Evolutionary conservation across 2,888 invertebrate species (phyloP).

Genomic region (Drosophila rellima): DNA sequence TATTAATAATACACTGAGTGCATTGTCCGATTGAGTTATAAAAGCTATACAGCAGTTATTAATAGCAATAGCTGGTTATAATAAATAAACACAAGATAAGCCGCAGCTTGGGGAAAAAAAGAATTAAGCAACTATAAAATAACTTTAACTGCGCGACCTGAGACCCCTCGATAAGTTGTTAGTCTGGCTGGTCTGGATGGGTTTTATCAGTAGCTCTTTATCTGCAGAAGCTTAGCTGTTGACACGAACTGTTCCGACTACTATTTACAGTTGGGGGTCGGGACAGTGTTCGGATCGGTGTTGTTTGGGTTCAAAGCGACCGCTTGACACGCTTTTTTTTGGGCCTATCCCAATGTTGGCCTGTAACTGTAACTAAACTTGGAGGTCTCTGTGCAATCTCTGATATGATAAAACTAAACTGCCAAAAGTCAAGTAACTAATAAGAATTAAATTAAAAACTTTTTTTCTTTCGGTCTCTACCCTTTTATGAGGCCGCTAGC

Average conservation of each 20-base stretch:
- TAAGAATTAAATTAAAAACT: slow-evolving; percentile 73
- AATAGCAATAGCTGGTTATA: slow-evolving; percentile 18
- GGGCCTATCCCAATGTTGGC: slow-evolving; percentile 52
- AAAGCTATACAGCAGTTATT: slow-evolving; percentile 34
- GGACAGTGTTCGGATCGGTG: slow-evolving; percentile 12
- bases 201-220: slow-evolving; percentile 44
- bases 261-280: slow-evolving; percentile 48
- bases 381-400: slow-evolving; percentile 32
- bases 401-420: slow-evolving; percentile 31
- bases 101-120: slow-evolving; percentile 12
- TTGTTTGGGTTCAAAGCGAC: slow-evolving; percentile 31
- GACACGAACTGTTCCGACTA: slow-evolving; percentile 41
- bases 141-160: slow-evolving; percentile 24
- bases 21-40: slow-evolving; percentile 8
- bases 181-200: slow-evolving; percentile 9
- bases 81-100: slow-evolving; percentile 33
- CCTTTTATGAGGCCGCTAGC: slow-evolving; percentile 64
- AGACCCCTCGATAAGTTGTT: slow-evolving; percentile 25
- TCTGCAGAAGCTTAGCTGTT: slow-evolving; percentile 40
- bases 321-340: slow-evolving; percentile 25
- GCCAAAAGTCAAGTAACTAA: slow-evolving; percentile 45
- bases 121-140: slow-evolving; percentile 13
- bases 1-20: neutral
- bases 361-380: slow-evolving; percentile 12
- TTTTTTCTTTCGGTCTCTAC: slow-evolving; percentile 55